Percentiles rank a stretch among this genome's conserved stretches.
phyloP scores from a whole-genome alignment of 1,140 invertebrate genomes.

The Leptonema lineaticorne region DNA sequence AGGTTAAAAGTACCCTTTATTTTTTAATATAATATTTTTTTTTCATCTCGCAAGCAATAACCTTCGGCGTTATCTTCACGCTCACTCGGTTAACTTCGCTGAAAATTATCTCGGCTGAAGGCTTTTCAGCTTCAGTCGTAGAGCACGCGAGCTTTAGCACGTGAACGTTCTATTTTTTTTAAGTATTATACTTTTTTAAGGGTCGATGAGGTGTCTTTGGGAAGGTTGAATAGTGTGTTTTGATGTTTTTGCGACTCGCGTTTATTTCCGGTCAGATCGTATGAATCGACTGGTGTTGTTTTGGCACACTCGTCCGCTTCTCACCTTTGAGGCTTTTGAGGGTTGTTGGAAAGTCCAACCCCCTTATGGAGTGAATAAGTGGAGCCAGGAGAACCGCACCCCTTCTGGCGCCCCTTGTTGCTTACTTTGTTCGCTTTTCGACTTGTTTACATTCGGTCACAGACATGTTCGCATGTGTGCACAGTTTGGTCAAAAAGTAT shows the following conservation, averaged over 20 bases:
- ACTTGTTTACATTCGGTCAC: constrained; percentile 5
- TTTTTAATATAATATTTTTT: background rate
- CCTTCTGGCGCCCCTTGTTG: constrained; percentile 10
- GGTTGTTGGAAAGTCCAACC: too few species aligned
- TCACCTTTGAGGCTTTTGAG: background rate
- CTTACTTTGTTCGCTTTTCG: background rate
- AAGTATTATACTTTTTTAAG: background rate
- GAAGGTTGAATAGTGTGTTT: too few species aligned
- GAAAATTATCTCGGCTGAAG: background rate
- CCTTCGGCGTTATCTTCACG: background rate
- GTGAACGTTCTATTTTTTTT: background rate
- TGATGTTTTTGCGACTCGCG: background rate
- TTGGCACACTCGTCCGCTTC: constrained; percentile 5
- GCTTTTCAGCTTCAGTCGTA: background rate
- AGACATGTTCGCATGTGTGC: too few species aligned
- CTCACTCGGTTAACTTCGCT: background rate
- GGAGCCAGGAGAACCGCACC: constrained; percentile 12
- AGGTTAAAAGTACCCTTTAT: background rate
- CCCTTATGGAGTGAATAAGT: too few species aligned
- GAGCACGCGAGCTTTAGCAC: background rate
- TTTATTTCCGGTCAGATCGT: background rate
- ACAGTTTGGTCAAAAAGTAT: too few species aligned
- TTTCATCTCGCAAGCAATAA: too few species aligned
- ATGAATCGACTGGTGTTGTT: background rate
- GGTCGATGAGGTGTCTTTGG: background rate